Base-by-base conservation (phyloP, 2,888 invertebrate species). In the Phortica magna region DNA sequence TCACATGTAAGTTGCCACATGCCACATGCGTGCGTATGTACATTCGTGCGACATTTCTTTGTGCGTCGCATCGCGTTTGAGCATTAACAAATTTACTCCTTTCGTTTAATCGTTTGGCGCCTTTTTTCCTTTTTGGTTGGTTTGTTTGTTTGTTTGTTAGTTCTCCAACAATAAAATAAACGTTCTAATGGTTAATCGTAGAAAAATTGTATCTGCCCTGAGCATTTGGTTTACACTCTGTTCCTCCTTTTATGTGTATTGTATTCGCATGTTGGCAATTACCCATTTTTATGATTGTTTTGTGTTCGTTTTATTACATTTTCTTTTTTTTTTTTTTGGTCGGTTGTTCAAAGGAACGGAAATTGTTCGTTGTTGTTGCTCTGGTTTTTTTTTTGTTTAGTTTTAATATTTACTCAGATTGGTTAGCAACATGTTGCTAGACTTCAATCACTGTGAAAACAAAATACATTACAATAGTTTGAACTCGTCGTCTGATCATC, bases 81-180 rank as follows among this genome's bases (percentile, higher is more conserved):
- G 81, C 85, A 89, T 88, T 89, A 90, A 90, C 90, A 89, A 88
- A 86, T 88, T 87, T 81, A 83, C 89, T 88, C 84, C 88, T 83
- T 80, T 84, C 81, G 80, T 77, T 88, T 84, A 85, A 88, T 88
- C 79, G 88, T 86, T 83, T 89, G 85, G 87, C 84, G 89, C 87
- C 86, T 53, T 59, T 53, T 42, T n/a, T 42, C 65, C 7, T 17
- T 67, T 22, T 65, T 59, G 57, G 17, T 3, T 41, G 64, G 43
- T 43, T 43, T n/a, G 6, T 31, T 31, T 22, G 22, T 68, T 17
- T 48, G 48, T 22, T 61, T 9, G 22, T 7, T 31, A 31, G 31
- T 31, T 2, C 31, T 2, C 31, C 31, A 61, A 61, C 61, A 39
- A 42, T 68, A 74, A 76, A 67, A 73, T 71, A 67, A 71, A 76